Conservation (phyloP, 1,140 invertebrate species). For the Trichonephila clavata region DNA sequence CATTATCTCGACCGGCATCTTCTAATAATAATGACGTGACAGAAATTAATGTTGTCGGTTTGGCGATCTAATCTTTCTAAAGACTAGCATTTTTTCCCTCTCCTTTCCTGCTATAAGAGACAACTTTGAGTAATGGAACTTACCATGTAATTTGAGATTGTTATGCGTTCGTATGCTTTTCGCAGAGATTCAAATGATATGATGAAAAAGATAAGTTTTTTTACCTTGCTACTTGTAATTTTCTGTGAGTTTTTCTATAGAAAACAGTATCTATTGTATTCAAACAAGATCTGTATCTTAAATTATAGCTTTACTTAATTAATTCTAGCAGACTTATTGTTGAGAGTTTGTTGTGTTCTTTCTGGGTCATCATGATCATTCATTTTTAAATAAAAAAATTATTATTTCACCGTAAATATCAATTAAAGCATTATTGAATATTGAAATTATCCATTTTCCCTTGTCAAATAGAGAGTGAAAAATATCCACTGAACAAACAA, state of each 20-base stretch:
- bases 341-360: not conserved
- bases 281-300: not conserved
- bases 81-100: not conserved
- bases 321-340: not conserved
- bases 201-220: not conserved
- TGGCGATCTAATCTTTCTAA: not conserved
- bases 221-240: not conserved
- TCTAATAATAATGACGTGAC: not conserved
- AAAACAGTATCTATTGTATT: not conserved
- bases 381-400: too few relatives aligned
- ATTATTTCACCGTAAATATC: too few relatives aligned
- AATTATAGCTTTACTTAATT: not conserved
- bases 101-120: not conserved
- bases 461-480: too few relatives aligned
- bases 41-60: slow-evolving; percentile 13
- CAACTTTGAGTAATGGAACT: slow-evolving; percentile 8
- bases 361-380: too few relatives aligned
- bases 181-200: not conserved
- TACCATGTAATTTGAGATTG: not conserved
- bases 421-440: too few relatives aligned
- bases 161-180: not conserved
- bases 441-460: too few relatives aligned
- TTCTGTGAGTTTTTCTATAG: not conserved
- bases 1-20: not conserved
- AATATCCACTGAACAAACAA: too few relatives aligned